These are phyloP conservation scores for Collichthys lucidus DNA, from an alignment of 2,113 vertebrate species.

Conservation along the genomic window DNA sequence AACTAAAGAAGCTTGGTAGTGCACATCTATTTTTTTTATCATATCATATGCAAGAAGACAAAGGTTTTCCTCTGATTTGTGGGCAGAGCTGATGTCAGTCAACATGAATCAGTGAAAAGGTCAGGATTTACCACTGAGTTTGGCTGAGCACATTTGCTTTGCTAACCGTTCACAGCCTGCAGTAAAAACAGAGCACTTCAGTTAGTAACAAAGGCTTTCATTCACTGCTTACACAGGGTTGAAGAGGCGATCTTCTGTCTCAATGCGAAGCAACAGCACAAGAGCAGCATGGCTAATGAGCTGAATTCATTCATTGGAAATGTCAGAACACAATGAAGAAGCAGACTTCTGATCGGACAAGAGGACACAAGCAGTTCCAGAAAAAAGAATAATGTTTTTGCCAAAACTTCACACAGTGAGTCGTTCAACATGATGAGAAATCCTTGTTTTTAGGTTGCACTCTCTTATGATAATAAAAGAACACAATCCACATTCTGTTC, in stretches of 20 bases:
- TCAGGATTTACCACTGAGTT: slow-evolving; percentile 56
- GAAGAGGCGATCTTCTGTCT: slow-evolving; percentile 33
- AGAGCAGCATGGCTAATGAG: not conserved
- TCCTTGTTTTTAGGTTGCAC: too few relatives aligned
- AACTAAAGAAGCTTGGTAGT: not conserved
- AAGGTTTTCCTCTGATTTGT: not conserved
- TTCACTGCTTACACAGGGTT: slow-evolving; percentile 35
- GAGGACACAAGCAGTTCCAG: not conserved
- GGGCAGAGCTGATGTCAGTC: slow-evolving; percentile 44
- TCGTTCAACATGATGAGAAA: too few relatives aligned
- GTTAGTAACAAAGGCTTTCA: slow-evolving; percentile 41
- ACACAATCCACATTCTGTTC: too few relatives aligned
- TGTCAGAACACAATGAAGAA: not conserved
- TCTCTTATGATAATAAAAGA: too few relatives aligned
- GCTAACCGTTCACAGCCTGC: slow-evolving; percentile 18
- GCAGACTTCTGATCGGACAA: not conserved
- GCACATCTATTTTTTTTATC: not conserved
- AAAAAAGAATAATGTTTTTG: too few relatives aligned
- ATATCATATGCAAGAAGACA: not conserved
- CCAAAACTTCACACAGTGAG: too few relatives aligned
- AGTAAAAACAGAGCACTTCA: slow-evolving; percentile 28
- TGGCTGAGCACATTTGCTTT: slow-evolving; percentile 25
- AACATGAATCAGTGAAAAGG: slow-evolving; percentile 64
- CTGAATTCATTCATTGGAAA: slow-evolving; percentile 15
- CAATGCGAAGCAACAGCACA: not conserved